Conservation (phyloP, 2,888 invertebrate species). For the Linnaemya tessellans region DNA sequence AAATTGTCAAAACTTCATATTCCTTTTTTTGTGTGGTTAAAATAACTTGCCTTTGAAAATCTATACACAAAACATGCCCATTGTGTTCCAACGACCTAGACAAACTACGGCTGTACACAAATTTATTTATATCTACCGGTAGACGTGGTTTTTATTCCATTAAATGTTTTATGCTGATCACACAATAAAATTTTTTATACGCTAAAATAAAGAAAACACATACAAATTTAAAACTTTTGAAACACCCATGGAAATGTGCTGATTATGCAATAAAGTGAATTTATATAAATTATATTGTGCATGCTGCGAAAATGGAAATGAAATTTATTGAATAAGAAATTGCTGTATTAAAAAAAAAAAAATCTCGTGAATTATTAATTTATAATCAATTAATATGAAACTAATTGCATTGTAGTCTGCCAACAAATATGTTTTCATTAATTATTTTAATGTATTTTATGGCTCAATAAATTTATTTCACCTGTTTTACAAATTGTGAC, state of each 20-base stretch:
- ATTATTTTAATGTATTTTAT: neutral
- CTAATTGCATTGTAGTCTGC: neutral
- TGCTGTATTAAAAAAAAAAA: neutral
- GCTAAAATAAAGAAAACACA: neutral
- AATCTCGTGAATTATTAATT: neutral
- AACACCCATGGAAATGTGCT: neutral
- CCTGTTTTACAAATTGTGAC: slow-evolving; percentile 1
- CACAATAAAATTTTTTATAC: slow-evolving; percentile 23
- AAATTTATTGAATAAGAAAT: neutral
- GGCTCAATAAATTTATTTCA: neutral
- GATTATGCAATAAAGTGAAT: slow-evolving; percentile 33
- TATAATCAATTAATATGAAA: neutral
- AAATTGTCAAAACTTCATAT: too few species aligned
- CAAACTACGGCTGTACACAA: too few species aligned
- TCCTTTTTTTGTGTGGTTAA: too few species aligned
- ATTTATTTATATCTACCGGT: too few species aligned
- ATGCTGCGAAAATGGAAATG: neutral
- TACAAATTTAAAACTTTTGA: neutral
- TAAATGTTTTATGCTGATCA: neutral
- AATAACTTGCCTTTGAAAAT: too few species aligned
- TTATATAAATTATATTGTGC: neutral
- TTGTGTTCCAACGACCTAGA: too few species aligned
- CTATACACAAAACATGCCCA: too few species aligned
- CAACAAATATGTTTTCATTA: neutral
- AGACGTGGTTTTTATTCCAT: neutral